Conservation (phyloP, 37 sponge, comb jelly and placozoan genomes). For the Mnemiopsis leidyi region DNA sequence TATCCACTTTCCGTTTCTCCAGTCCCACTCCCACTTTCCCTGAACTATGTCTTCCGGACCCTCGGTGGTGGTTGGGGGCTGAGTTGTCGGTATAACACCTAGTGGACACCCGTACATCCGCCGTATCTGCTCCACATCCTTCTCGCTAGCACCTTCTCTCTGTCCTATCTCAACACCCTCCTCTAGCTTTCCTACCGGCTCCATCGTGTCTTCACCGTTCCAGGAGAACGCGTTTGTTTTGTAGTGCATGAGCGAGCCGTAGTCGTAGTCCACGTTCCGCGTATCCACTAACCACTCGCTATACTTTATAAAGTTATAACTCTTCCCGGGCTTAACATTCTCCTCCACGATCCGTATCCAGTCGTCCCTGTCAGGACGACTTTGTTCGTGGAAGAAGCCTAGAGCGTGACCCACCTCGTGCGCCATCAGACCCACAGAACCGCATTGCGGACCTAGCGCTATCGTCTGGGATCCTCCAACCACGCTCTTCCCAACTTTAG, state of each 20-base stretch:
- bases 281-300: not conserved
- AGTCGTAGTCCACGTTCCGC: constrained; percentile 30
- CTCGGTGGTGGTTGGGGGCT: not conserved
- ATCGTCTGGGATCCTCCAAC: not conserved
- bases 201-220: constrained; percentile 33
- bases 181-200: not conserved
- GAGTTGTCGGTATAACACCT: not conserved
- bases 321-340: not conserved
- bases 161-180: constrained; percentile 46
- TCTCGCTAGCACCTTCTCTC: constrained; percentile 24
- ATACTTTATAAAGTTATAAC: constrained; percentile 51
- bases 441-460: constrained; percentile 17
- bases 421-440: constrained; percentile 11
- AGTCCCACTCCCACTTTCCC: not conserved
- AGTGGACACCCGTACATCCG: constrained; percentile 38
- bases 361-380: constrained; percentile 51
- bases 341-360: constrained; percentile 6
- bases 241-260: constrained; percentile 51
- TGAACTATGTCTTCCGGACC: not conserved
- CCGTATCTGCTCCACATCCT: constrained; percentile 57
- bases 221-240: constrained; percentile 44
- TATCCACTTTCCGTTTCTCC: not conserved
- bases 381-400: constrained; percentile 64
- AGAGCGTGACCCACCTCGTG: constrained; percentile 59
- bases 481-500: constrained; percentile 11